phyloP scores from a whole-genome alignment of 2,113 vertebrate species.

The Todiramphus chloris region DNA sequence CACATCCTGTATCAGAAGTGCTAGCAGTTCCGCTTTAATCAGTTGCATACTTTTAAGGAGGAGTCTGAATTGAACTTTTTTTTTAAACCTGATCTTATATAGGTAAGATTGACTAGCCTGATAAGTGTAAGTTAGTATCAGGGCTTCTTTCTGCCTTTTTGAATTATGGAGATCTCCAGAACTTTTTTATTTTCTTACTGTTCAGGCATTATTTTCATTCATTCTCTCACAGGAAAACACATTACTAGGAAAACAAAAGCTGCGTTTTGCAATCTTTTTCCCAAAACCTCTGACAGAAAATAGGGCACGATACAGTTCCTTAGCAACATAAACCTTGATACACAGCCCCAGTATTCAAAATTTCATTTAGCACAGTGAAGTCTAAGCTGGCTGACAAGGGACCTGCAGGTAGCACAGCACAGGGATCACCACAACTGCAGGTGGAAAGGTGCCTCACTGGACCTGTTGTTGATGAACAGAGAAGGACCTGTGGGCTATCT shows the following conservation, averaged over 20 bases:
- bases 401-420: background rate
- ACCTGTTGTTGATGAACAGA: background rate
- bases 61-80: background rate
- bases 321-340: background rate
- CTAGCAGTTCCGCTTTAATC: background rate
- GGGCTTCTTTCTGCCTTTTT: background rate
- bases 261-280: background rate
- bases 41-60: background rate
- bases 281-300: background rate
- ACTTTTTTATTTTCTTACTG: background rate
- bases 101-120: background rate
- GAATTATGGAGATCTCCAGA: background rate
- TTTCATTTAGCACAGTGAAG: background rate
- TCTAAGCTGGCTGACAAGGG: background rate
- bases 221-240: background rate
- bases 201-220: background rate
- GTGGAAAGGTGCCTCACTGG: background rate
- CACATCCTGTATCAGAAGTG: background rate
- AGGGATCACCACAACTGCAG: rapidly evolving
- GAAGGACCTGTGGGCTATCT: background rate
- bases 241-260: background rate
- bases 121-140: background rate
- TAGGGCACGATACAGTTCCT: background rate
- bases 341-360: background rate
- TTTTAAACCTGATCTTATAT: background rate